A percentile compares a stretch with the other conserved stretches of the same genome.
These are phyloP conservation scores for Pseudanteris insignis DNA, from an alignment of 2,888 invertebrate genomes.

Conservation along the genomic window DNA sequence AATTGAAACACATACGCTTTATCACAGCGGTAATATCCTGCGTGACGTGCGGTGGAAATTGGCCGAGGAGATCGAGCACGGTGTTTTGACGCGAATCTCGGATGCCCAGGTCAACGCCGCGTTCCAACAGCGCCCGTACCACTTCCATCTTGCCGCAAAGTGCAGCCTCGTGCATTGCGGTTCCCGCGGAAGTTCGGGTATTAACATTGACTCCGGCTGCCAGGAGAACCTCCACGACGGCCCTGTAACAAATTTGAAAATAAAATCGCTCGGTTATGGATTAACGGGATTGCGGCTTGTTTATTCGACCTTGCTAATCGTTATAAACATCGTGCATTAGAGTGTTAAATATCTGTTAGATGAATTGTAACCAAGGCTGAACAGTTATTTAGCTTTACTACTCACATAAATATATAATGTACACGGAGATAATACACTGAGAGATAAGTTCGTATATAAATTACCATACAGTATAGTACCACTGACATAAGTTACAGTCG, in stretches of 20 bases:
- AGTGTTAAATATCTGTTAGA: no score
- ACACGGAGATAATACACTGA: no score
- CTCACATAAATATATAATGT: no score
- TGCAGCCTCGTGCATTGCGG: conserved; percentile 93
- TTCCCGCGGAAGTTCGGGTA: conserved; percentile 84
- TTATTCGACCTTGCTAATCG: no score
- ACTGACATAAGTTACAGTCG: no score
- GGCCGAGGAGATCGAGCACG: conserved; percentile 85
- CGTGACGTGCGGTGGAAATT: conserved; percentile 88
- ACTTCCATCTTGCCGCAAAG: conserved; percentile 90
- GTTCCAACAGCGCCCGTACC: conserved; percentile 81
- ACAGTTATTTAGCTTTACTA: no score
- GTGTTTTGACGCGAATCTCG: conserved; percentile 84
- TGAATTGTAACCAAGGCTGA: no score
- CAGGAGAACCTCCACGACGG: conserved; percentile 83
- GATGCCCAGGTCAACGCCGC: conserved; percentile 83
- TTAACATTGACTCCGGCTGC: conserved; percentile 90
- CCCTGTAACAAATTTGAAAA: conserved; percentile 67
- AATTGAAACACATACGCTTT: conserved; percentile 70
- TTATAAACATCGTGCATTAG: no score
- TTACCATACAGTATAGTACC: no score
- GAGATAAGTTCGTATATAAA: no score
- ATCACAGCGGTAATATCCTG: conserved; percentile 87
- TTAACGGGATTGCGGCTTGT: no score
- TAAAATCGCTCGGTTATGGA: no score